Base-by-base conservation (phyloP, 2,797 vertebrate genomes). In the Notamacropus eugenii region DNA sequence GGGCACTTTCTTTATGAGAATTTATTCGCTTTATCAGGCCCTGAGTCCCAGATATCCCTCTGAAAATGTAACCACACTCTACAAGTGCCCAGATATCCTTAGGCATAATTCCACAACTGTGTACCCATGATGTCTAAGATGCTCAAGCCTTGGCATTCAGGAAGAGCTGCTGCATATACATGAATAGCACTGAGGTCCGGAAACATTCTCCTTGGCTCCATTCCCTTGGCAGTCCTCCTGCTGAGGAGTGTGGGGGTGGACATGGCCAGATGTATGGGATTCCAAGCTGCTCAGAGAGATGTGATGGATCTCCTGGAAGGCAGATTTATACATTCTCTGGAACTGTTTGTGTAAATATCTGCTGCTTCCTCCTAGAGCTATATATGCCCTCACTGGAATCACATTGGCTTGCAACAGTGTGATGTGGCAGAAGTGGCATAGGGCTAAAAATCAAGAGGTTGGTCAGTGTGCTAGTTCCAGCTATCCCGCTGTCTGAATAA, bases 1-100 rank as follows among this genome's bases (percentile, higher is more conserved):
- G 58, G 14, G 54, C 19, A 92, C 46, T 95, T 54, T n/a, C 87
- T 94, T 97, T 95, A 91, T 62, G 96, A 52, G 2, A 57, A 92
- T 92, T 94, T 50, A 29, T 97, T 97, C 96, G 94, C 5, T 74
- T 54, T 92, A 56, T 94, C 57, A 59, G 91, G 34, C 40, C 55
- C 54, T 74, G 92, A 67, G 2, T n/a, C 50, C 57, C 93, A 90
- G 95, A 94, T 91, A 62, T 93, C 93, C 92, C 22, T 2, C 4
- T 56, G 34, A 16, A 94, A 40, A 94, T 92, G 58, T 62, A 82
- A 55, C 4, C 22, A 5, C 14, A 46, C 50, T 52, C 46, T 55
- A 55, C 29, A 58, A 55, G 95, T 91, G 67, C 2, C 58, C 34
- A 92, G 92, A 90, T 2, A 40, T 55, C 16, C 55, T 22, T 22